Evolutionary conservation across 2,888 invertebrate genomes (phyloP).

Genomic region (Drosophila emarginata): DNA sequence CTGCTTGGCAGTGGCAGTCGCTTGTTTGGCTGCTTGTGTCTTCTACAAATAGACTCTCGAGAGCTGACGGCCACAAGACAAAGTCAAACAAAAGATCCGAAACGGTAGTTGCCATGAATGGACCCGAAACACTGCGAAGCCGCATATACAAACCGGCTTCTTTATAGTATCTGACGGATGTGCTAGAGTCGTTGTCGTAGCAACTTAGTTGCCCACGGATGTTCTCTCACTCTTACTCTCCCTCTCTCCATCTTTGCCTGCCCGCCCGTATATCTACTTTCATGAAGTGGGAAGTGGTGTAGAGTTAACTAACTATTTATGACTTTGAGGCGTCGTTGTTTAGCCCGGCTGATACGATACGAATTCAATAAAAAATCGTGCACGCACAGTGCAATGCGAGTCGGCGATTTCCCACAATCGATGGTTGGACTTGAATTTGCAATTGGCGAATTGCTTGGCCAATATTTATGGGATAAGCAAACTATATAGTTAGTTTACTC

Average conservation of each 20-base stretch:
- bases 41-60: conserved; percentile 68
- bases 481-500: conserved; percentile 31
- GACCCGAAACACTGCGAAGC: conserved; percentile 20
- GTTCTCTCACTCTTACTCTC: neutral
- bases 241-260: neutral
- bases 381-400: conserved; percentile 56
- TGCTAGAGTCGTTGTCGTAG: conserved; percentile 38
- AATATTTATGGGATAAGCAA: conserved; percentile 56
- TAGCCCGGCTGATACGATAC: conserved; percentile 14
- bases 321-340: conserved; percentile 8
- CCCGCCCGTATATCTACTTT: neutral
- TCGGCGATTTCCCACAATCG: conserved; percentile 66
- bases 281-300: conserved; percentile 15
- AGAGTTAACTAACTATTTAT: conserved; percentile 35
- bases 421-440: conserved; percentile 51
- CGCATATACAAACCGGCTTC: conserved; percentile 55
- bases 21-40: conserved; percentile 65
- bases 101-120: conserved; percentile 77
- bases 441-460: conserved; percentile 63
- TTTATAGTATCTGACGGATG: conserved; percentile 36
- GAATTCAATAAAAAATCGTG: conserved; percentile 40
- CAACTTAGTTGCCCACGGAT: conserved; percentile 58
- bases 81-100: conserved; percentile 75
- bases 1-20: conserved; percentile 41
- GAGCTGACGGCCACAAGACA: conserved; percentile 71